A percentile compares a stretch with the other conserved stretches of the same genome.
These are phyloP conservation scores for Eulemur macaco DNA, from an alignment of 2,113 vertebrate species.

Conservation along the genomic window DNA sequence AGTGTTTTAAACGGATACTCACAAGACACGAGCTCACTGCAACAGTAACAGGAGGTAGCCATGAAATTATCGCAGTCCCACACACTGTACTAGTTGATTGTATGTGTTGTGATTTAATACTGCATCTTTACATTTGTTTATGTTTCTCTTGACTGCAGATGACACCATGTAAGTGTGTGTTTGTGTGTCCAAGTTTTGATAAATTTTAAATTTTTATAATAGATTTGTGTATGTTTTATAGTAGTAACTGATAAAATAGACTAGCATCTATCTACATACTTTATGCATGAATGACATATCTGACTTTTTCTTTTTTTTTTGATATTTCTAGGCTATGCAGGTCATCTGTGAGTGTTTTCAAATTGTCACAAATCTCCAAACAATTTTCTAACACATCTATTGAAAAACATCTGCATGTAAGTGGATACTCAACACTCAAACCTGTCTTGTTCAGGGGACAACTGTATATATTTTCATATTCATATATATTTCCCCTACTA, in stretches of 20 bases:
- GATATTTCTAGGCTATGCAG: not conserved
- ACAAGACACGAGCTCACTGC: not conserved
- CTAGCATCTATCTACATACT: not conserved
- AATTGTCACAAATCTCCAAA: not conserved
- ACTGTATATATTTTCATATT: not conserved
- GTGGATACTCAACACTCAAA: not conserved
- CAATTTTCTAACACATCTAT: not conserved
- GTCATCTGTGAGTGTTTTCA: not conserved
- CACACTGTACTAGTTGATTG: not conserved
- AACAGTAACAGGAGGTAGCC: not conserved
- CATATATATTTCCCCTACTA: no score
- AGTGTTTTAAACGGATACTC: not conserved
- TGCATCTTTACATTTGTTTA: not conserved
- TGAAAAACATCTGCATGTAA: not conserved
- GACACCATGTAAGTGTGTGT: not conserved
- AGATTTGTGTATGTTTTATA: not conserved
- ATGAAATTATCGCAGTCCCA: not conserved
- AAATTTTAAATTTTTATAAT: not conserved
- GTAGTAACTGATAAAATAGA: not conserved
- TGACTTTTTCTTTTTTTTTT: not conserved
- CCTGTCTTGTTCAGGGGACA: not conserved
- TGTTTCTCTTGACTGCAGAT: not conserved
- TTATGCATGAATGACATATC: not conserved
- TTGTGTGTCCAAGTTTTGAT: not conserved
- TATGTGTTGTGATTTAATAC: not conserved